Evolutionary conservation across 1,140 invertebrate species (phyloP), one percentile per base, ranked within the genome.

Genomic region (Orchesella cincta): DNA sequence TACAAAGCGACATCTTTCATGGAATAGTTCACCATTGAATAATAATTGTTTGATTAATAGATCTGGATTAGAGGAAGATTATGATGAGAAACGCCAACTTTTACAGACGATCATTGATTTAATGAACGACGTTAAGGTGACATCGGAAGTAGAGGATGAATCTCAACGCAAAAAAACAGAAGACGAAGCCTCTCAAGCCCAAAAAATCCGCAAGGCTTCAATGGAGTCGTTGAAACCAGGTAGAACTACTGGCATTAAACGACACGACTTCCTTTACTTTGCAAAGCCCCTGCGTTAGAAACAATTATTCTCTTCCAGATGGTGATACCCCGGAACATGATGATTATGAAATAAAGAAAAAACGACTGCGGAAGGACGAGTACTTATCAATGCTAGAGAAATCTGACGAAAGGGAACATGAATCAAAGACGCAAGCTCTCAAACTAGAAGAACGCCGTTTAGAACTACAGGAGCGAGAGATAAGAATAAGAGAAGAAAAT

Each of bases 391-490:
- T 67, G 5, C 62, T 67, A 29, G 33, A n/a, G 23, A 2, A 3
- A 67, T 31, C 26, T 5, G 28, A 67, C n/a, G 54, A 57, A 57
- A 8, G 54, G 62, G 62, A 67, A 33, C 23, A 76, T n/a, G 72
- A 74, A n/a, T 23, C 26, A 34, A 76, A 76, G 14, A 5, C 8
- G 20, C 54, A 33, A n/a, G n/a, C 28, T 3, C 16, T 46, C 20
- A 35, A 36, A 1, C n/a, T 23, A 16, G 34, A 36, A 26, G 57
- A 76, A 34, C 28, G 57, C 1, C 8, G 74, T 28, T 67, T 36
- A 2, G 57, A 76, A 33, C 12, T 76, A 36, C 1, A 12, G 3
- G 35, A 73, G 18, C 18, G 71, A 8, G 34, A 73, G 16, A 8
- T 67, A 33, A 33, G 33, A 14, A 8, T 67, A 2, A 29, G n/a